Conservation (phyloP, 2,113 vertebrate genomes). For the Anser brachyrhynchus region DNA sequence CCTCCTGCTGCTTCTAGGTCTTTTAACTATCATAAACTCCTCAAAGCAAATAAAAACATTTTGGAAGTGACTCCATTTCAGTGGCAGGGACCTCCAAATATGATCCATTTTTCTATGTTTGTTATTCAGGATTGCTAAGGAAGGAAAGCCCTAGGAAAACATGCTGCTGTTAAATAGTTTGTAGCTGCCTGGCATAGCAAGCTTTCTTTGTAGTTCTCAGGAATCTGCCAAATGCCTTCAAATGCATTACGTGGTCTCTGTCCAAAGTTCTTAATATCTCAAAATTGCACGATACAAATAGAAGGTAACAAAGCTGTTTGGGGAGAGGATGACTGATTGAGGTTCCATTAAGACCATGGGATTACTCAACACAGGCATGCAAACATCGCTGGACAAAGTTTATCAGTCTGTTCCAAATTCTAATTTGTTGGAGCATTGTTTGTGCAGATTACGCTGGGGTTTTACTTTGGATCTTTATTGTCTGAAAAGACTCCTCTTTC, state of each 20-base stretch:
- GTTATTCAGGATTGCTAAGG: background rate
- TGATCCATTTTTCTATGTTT: background rate
- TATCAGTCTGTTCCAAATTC: slow-evolving; percentile 66
- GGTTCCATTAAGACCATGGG: slow-evolving; percentile 9
- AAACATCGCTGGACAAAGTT: slow-evolving; percentile 30
- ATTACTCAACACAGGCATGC: slow-evolving; percentile 27
- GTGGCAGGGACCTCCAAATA: background rate
- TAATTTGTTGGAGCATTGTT: slow-evolving; percentile 61
- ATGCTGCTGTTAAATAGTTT: background rate
- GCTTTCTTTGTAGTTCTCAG: slow-evolving; percentile 3
- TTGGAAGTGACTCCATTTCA: slow-evolving; percentile 9
- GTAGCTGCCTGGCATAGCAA: slow-evolving; percentile 13
- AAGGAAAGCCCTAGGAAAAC: background rate
- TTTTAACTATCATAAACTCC: background rate
- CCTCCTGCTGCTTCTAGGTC: background rate
- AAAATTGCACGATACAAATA: slow-evolving; percentile 1
- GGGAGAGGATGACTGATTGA: slow-evolving; percentile 5
- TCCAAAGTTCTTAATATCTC: slow-evolving; percentile 56
- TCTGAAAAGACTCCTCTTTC: slow-evolving; percentile 51
- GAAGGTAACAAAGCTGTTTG: slow-evolving; percentile 12
- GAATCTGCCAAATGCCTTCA: slow-evolving; percentile 19
- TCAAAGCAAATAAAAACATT: background rate
- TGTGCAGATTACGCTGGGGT: slow-evolving; percentile 55
- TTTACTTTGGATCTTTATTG: slow-evolving; percentile 53
- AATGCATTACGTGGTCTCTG: slow-evolving; percentile 39